A percentile compares a stretch with the other conserved stretches of the same genome.
Conservation (phyloP, 2,888 invertebrate genomes). For the Cephus pulcher region DNA sequence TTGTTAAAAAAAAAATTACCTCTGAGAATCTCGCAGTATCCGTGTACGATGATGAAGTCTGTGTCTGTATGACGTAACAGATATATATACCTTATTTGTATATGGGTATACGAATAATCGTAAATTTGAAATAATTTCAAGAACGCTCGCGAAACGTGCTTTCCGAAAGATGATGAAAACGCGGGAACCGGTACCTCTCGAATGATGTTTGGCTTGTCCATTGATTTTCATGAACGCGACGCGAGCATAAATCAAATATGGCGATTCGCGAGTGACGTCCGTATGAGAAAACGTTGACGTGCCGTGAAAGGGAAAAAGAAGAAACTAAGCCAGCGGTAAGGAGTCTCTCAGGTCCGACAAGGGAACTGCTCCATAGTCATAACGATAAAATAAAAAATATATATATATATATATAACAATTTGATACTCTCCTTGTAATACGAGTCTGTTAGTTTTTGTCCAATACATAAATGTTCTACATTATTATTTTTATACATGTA, state of each 20-base stretch:
- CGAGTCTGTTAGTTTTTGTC: slow-evolving; percentile 16
- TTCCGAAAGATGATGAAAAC: neutral
- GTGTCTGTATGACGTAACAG: too few relatives aligned
- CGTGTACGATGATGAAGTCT: too few relatives aligned
- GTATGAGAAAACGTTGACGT: neutral
- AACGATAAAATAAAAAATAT: slow-evolving; percentile 7
- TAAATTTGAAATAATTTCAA: too few relatives aligned
- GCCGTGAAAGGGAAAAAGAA: slow-evolving; percentile 16
- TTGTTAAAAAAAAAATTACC: too few relatives aligned
- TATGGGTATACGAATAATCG: too few relatives aligned
- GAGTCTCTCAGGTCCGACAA: slow-evolving; percentile 17
- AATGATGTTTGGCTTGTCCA: neutral
- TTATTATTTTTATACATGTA: slow-evolving; percentile 4
- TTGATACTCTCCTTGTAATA: slow-evolving; percentile 16
- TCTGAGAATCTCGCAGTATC: too few relatives aligned
- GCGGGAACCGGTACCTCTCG: neutral
- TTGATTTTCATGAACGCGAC: neutral
- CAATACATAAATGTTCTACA: neutral
- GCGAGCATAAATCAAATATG: slow-evolving; percentile 4
- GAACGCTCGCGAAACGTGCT: too few relatives aligned
- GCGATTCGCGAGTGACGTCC: slow-evolving; percentile 9
- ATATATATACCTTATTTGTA: too few relatives aligned
- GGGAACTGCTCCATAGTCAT: slow-evolving; percentile 6
- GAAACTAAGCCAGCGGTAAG: slow-evolving; percentile 25
- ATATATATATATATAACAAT: slow-evolving; percentile 1